phyloP scores from a whole-genome alignment of 92 coral and sea anemone species.

The Porites cylindrica region DNA sequence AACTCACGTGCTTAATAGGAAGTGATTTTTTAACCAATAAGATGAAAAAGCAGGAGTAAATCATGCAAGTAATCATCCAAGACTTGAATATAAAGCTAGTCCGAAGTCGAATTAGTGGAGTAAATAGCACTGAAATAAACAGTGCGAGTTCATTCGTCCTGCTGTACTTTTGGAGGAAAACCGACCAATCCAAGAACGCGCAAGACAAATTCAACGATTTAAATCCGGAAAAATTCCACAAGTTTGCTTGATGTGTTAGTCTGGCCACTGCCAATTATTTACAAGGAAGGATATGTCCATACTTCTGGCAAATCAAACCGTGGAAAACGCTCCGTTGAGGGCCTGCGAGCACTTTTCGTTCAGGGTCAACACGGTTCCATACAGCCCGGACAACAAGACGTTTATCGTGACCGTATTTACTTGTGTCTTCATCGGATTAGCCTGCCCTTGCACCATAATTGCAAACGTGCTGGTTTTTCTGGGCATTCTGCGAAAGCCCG shows the following conservation, averaged over 20 bases:
- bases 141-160: background rate
- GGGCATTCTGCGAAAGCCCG: constrained; percentile 76
- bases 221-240: no score
- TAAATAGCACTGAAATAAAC: background rate
- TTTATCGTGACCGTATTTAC: constrained; percentile 67
- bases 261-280: no score
- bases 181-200: background rate
- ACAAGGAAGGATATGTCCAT: no score
- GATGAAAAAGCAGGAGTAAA: background rate
- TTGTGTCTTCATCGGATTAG: constrained; percentile 71
- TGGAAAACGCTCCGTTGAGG: background rate
- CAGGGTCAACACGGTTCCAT: constrained; percentile 71
- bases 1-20: constrained; percentile 3
- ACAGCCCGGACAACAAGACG: constrained; percentile 42
- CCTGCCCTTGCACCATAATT: constrained; percentile 69
- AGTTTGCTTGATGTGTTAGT: no score
- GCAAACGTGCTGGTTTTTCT: constrained; percentile 76
- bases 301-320: constrained; percentile 6
- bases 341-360: constrained; percentile 64
- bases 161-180: background rate
- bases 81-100: background rate
- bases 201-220: no score
- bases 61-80: background rate
- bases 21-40: constrained; percentile 21
- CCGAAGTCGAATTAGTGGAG: background rate